These are phyloP conservation scores for Leucozona laternaria DNA, from an alignment of 2,888 invertebrate species.

Conservation along the genomic window DNA sequence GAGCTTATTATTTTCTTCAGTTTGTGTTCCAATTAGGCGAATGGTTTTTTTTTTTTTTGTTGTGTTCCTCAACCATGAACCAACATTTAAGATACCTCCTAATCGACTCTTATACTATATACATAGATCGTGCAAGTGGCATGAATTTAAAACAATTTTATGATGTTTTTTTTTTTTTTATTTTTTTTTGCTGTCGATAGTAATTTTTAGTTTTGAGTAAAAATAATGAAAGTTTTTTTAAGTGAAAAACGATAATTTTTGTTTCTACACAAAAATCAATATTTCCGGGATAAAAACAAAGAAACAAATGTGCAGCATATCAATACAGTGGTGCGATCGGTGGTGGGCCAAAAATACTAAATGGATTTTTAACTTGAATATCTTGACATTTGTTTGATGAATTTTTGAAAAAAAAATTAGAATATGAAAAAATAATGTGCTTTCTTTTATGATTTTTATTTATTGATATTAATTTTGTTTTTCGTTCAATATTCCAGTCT, in stretches of 20 bases:
- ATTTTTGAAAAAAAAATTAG: too few relatives aligned
- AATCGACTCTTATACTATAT: neutral
- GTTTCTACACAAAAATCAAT: neutral
- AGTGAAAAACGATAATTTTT: neutral
- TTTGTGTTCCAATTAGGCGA: slow-evolving; percentile 26
- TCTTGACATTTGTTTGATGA: too few relatives aligned
- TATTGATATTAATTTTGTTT: too few relatives aligned
- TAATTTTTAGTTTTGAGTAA: neutral
- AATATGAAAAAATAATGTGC: too few relatives aligned
- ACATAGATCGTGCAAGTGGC: neutral
- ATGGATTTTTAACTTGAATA: too few relatives aligned
- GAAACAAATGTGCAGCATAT: too few relatives aligned
- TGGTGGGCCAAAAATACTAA: too few relatives aligned
- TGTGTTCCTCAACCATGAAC: neutral
- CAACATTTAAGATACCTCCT: neutral
- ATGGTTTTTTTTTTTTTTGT: neutral
- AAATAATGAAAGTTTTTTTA: neutral
- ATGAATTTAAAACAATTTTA: neutral
- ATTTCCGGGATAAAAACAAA: too few relatives aligned
- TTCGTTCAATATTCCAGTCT: too few relatives aligned
- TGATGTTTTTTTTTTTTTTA: neutral
- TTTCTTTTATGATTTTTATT: too few relatives aligned
- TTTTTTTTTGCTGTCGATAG: too few relatives aligned
- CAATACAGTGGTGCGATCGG: too few relatives aligned
- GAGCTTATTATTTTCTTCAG: slow-evolving; percentile 9